Evolutionary conservation across 2,113 vertebrate species (phyloP), one percentile per base, ranked within the genome.

Genomic region (Prionailurus viverrinus): DNA sequence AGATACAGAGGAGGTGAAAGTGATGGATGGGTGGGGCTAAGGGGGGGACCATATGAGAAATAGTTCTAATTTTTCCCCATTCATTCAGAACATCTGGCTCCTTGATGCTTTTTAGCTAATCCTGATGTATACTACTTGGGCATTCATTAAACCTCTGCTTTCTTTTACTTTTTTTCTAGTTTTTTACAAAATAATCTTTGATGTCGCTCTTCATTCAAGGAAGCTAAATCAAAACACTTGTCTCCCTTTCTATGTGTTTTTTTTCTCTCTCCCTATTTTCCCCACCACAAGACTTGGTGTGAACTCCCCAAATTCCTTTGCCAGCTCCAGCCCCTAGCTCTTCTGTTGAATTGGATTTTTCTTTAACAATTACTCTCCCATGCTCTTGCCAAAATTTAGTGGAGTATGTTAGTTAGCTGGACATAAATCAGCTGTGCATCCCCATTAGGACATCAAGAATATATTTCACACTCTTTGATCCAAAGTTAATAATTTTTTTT

Each of bases 401-500:
- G n/a, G 31, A 23, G 29, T 45, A 25, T 58, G n/a, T 58, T 45
- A 87, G 61, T 58, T 84, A 96, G 33, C 78, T 61, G 25, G 39
- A 61, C 8, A 21, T 79, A 74, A 66, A 96, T 97, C 58, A 63
- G 29, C 69, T 93, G 96, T 95, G 53, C 53, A 92, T 27, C 73
- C 86, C 89, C 69, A 66, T 87, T 58, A 83, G 53, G n/a, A 68
- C 27, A 95, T 79, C 25, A 71, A 85, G 85, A 94, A 66, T 41
- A 69, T 21, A 74, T 94, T 74, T 90, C 84, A 95, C 41, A 80
- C 18, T 36, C 74, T 95, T 90, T 61, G 48, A 90, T 76, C 84
- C 91, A 79, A 95, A 97, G 92, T 97, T 95, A 92, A 71, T 93
- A 27, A 55, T 93, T 68, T 89, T 73, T 45, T 93, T 80, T 48